phyloP scores from a whole-genome alignment of 2,113 vertebrate species.

The Mola mola region DNA sequence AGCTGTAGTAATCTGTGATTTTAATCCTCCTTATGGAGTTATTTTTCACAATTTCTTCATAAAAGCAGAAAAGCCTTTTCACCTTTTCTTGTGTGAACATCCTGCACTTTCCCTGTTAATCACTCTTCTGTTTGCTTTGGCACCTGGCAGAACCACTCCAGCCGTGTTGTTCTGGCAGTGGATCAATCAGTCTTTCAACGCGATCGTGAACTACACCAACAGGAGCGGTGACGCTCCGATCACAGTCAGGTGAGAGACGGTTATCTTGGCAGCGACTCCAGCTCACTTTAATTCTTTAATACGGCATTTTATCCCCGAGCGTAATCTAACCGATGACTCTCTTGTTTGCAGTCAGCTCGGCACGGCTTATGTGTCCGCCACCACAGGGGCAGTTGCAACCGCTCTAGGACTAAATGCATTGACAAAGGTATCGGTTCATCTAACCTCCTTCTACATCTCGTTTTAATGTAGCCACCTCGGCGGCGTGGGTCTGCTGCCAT shows the following conservation, averaged over 20 bases:
- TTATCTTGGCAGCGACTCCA: background rate
- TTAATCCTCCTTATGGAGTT: no score
- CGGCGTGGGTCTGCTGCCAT: slow-evolving; percentile 19
- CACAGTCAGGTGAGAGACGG: slow-evolving; percentile 84
- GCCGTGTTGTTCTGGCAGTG: slow-evolving; percentile 98
- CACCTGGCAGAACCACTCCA: slow-evolving; percentile 92
- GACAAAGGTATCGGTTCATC: slow-evolving; percentile 89
- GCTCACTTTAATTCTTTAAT: slow-evolving; percentile 46
- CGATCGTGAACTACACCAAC: slow-evolving; percentile 97
- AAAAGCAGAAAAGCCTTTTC: no score
- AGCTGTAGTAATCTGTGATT: no score
- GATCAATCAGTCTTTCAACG: slow-evolving; percentile 99
- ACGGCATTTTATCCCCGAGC: slow-evolving; percentile 12
- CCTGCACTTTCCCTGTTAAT: background rate
- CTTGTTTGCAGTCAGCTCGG: slow-evolving; percentile 91
- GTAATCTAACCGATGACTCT: slow-evolving; percentile 53
- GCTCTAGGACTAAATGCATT: slow-evolving; percentile 96
- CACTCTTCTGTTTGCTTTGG: slow-evolving; percentile 27
- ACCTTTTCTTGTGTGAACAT: no score
- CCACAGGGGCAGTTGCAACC: slow-evolving; percentile 93
- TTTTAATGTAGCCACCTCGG: slow-evolving; percentile 46
- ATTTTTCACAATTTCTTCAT: no score
- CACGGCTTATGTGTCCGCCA: slow-evolving; percentile 95
- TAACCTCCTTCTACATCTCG: slow-evolving; percentile 53
- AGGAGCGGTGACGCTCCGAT: slow-evolving; percentile 95